Evolutionary conservation across 1,140 invertebrate species (phyloP).

Genomic region (Procambarus virginalis): DNA sequence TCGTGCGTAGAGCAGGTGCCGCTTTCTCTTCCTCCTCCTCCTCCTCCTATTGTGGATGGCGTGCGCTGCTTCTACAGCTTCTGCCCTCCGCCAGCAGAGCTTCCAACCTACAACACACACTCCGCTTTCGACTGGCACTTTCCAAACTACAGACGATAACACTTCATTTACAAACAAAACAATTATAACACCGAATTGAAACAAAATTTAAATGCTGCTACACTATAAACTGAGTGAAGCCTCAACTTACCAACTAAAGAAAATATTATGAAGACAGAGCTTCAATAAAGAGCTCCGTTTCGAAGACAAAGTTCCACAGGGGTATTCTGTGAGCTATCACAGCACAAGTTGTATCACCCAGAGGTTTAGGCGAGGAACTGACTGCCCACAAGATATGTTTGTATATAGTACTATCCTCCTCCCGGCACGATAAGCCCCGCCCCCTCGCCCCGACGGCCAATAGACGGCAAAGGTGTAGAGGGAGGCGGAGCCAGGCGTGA

Average conservation of each 20-base stretch:
- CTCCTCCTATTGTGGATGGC: too few species aligned
- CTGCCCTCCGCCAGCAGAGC: constrained; percentile 17
- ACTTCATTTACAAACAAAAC: not conserved
- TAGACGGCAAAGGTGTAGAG: not conserved
- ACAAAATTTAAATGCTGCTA: not conserved
- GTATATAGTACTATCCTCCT: constrained; percentile 40
- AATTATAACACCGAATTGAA: not conserved
- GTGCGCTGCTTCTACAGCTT: not conserved
- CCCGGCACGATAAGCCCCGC: not conserved
- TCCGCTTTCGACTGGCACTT: constrained; percentile 22
- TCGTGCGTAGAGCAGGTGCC: constrained; percentile 12
- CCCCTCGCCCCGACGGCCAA: not conserved
- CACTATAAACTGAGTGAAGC: not conserved
- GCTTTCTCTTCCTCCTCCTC: constrained; percentile 40
- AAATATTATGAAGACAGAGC: constrained; percentile 16
- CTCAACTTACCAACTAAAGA: constrained; percentile 32
- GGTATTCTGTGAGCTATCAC: not conserved
- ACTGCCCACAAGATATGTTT: constrained; percentile 7
- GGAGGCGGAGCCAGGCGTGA: constrained; percentile 2
- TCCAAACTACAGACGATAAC: not conserved
- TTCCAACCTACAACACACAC: constrained; percentile 27
- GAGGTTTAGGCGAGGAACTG: constrained; percentile 26
- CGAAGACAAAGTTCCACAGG: constrained; percentile 8
- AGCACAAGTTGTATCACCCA: constrained; percentile 12
- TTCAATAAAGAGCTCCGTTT: constrained; percentile 14